These are phyloP conservation scores for Athalia rosae DNA, from an alignment of 2,888 invertebrate genomes.

Conservation along the genomic window DNA sequence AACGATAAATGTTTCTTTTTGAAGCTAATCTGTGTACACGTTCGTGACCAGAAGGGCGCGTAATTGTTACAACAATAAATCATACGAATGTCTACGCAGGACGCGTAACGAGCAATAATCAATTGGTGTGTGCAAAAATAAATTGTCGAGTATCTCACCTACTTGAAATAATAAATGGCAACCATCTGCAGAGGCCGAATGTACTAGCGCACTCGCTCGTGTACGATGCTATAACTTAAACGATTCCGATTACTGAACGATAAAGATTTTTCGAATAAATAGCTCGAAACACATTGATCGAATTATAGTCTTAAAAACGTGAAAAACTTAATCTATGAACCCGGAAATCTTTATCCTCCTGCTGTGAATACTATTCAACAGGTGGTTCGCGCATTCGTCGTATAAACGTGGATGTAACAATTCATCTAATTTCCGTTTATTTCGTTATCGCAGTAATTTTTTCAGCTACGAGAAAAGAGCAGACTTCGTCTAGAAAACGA, in stretches of 20 bases:
- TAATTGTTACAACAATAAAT: conserved; percentile 15
- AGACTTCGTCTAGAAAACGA: neutral
- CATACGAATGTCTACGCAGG: neutral
- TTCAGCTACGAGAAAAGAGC: no score
- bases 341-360: no score
- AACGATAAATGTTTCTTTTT: no score
- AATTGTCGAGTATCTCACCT: conserved; percentile 8
- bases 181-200: neutral
- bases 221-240: neutral
- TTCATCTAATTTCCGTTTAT: no score
- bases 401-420: no score
- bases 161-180: conserved; percentile 23
- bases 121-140: conserved; percentile 13
- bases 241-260: neutral
- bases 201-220: neutral
- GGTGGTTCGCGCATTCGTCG: no score
- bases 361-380: no score
- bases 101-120: neutral
- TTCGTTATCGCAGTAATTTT: no score
- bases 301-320: no score
- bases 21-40: neutral
- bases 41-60: neutral
- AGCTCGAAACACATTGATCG: no score
- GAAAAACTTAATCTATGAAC: no score
- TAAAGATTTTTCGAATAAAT: no score